Evolutionary conservation across 2,888 invertebrate species (phyloP), one percentile per base, ranked within the genome.

Genomic region (Cephus runcator): DNA sequence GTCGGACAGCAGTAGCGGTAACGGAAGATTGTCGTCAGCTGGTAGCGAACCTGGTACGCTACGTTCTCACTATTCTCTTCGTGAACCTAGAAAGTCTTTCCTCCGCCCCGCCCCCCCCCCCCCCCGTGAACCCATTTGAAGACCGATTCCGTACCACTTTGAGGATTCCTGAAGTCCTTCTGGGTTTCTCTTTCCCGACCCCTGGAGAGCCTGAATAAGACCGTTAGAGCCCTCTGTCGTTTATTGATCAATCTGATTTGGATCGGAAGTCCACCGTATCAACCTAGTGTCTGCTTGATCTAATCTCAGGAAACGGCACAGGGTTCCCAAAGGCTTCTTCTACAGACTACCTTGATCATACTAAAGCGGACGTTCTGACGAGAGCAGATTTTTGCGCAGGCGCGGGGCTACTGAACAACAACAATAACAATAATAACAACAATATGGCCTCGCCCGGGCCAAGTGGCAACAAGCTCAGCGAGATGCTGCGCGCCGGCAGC

Each of bases 1-100:
- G 91, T 97, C 97, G 73, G 97, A 97, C 92, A 96, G 96, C 87
- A 97, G 97, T 34, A 97, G 97, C 40, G 94, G 94, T 82, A 96
- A 96, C 87, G 96, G 96, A 76, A 93, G 96, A 78, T 93, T 96
- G 9, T 96, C 96, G 12, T 96, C 96, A 34, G 95, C 96, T 40
- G 95, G 96, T 33, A 96, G 96, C 31, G 96, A 96, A 92, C 94
- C 94, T 77, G 93, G 92, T 88, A 91, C 90, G 89, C 87, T 89
- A 83, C 83, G 81, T 34, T 74, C 36, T 74, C 35, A 34, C 34
- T 35, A 74, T 74, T 74, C 74, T 36, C 34, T 34, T 31, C 71
- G 71, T 71, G 31, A 33, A 33, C 71, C 71, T 71, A 33, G 31
- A 31, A 71, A 31, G 23, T 71, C 71, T 9, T 30, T 30, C 71